These are phyloP conservation scores for Lasioglossum albipes DNA, from an alignment of 1,140 invertebrate species.

Conservation along the genomic window DNA sequence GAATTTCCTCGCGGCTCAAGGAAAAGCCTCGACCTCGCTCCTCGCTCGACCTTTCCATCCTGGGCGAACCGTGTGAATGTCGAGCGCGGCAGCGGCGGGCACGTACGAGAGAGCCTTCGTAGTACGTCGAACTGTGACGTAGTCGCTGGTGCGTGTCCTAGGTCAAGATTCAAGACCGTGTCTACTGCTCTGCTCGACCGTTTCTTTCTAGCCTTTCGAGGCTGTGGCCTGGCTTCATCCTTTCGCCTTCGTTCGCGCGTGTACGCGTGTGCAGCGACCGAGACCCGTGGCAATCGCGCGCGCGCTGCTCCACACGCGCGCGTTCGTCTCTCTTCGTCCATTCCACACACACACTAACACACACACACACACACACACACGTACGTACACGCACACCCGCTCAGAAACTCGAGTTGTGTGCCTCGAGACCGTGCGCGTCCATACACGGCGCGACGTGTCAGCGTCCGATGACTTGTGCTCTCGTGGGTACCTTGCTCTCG, in stretches of 20 bases:
- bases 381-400: background rate
- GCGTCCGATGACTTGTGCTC: constrained; percentile 16
- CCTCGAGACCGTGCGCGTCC: background rate
- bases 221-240: constrained; percentile 49
- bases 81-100: constrained; percentile 32
- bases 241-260: constrained; percentile 54
- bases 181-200: constrained; percentile 58
- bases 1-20: constrained; percentile 57
- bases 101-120: constrained; percentile 51
- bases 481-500: constrained; percentile 32
- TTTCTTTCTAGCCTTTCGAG: constrained; percentile 58
- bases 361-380: no score
- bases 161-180: constrained; percentile 76
- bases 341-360: background rate
- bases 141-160: constrained; percentile 76
- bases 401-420: background rate
- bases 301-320: no score
- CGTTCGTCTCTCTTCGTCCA: background rate
- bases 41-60: constrained; percentile 46
- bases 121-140: constrained; percentile 74
- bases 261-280: constrained; percentile 32
- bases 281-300: background rate
- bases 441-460: background rate
- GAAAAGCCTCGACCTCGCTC: constrained; percentile 59
- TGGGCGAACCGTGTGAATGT: constrained; percentile 56